Evolutionary conservation across 1,140 invertebrate genomes (phyloP).

Genomic region (Lordiphosa mommai): DNA sequence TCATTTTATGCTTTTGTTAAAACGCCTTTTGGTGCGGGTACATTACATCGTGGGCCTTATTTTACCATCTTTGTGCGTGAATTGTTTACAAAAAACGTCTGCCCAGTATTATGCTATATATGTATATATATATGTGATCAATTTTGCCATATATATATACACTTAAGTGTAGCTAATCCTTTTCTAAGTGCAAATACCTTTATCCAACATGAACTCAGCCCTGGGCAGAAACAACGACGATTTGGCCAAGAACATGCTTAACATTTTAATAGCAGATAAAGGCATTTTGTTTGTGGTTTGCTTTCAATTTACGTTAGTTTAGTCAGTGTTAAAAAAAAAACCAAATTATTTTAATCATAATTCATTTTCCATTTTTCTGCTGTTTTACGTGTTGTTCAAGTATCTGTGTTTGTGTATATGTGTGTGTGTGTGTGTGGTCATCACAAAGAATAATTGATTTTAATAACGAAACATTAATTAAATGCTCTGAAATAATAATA

Average conservation of each 20-base stretch:
- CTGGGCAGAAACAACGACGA: conserved; percentile 79
- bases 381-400: neutral
- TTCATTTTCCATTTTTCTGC: conserved; percentile 4
- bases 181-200: conserved; percentile 41
- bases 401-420: neutral
- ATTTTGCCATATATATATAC: conserved; percentile 45
- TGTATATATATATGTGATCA: conserved; percentile 64
- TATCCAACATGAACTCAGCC: conserved; percentile 78
- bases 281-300: conserved; percentile 43
- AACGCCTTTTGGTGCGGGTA: conserved; percentile 10
- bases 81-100: conserved; percentile 80
- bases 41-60: conserved; percentile 62
- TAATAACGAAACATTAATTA: conserved; percentile 44
- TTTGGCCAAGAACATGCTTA: conserved; percentile 75
- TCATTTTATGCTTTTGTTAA: conserved; percentile 8
- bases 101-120: conserved; percentile 72
- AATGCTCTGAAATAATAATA: conserved; percentile 31
- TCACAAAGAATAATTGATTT: conserved; percentile 38
- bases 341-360: conserved; percentile 10
- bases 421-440: conserved; percentile 10
- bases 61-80: conserved; percentile 80
- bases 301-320: conserved; percentile 18
- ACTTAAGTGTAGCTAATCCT: conserved; percentile 10
- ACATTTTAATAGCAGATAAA: conserved; percentile 46
- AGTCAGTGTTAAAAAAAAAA: conserved; percentile 4